These are phyloP conservation scores for Melipona beecheii DNA, from an alignment of 2,888 invertebrate genomes.

Conservation along the genomic window DNA sequence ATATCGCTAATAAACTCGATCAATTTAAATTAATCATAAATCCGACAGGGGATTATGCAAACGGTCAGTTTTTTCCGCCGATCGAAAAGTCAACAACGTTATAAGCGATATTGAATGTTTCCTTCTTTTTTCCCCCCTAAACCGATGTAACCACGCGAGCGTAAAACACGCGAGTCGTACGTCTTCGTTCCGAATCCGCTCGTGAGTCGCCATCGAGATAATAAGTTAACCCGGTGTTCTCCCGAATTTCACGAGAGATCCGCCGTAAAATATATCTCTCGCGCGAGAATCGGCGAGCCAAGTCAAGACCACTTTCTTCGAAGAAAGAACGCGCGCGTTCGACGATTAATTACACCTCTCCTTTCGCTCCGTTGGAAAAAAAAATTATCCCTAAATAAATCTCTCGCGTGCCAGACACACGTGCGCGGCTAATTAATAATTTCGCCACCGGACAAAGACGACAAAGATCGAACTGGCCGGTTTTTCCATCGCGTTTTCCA, in stretches of 20 bases:
- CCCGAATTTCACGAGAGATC: not conserved
- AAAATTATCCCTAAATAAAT: conserved; percentile 25
- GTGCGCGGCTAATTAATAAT: conserved; percentile 35
- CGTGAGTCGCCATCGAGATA: not conserved
- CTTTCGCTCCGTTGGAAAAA: not conserved
- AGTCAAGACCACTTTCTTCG: not conserved
- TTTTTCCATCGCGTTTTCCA: conserved; percentile 14
- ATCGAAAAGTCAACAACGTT: not conserved
- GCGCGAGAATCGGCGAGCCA: not conserved
- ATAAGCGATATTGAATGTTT: not conserved
- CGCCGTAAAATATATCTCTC: not conserved
- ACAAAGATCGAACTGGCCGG: conserved; percentile 14
- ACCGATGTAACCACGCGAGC: too few relatives aligned
- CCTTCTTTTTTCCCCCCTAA: too few relatives aligned
- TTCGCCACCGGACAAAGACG: not conserved
- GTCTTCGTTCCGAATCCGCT: not conserved
- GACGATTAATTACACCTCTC: not conserved
- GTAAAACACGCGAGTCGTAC: not conserved
- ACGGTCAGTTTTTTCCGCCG: too few relatives aligned
- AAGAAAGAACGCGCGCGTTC: not conserved
- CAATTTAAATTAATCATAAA: not conserved
- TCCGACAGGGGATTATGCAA: not conserved
- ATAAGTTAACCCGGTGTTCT: too few relatives aligned
- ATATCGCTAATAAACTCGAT: not conserved
- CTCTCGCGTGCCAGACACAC: not conserved